Evolutionary conservation across 2,113 vertebrate species (phyloP).

Genomic region (Percina caprodes): DNA sequence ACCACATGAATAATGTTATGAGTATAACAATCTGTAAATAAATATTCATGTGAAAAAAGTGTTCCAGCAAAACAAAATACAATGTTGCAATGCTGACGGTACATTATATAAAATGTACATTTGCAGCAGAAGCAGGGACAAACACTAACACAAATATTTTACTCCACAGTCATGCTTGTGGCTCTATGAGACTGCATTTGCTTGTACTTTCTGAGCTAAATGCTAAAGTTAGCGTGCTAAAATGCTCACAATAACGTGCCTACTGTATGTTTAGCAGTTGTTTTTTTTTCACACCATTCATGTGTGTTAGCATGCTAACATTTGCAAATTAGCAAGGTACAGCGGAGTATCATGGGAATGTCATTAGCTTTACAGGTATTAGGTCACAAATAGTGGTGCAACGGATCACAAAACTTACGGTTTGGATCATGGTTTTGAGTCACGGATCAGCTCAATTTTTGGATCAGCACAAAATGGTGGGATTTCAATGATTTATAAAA

Average conservation of each 20-base stretch:
- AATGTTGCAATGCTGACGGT: no score
- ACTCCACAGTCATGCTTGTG: not conserved
- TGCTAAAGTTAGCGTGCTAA: not conserved
- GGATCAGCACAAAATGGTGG: no score
- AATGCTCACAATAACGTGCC: no score
- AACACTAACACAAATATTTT: not conserved
- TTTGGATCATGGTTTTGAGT: no score
- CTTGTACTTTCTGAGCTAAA: not conserved
- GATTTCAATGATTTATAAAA: no score
- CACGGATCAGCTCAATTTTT: no score
- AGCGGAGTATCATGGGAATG: not conserved
- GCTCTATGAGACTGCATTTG: not conserved
- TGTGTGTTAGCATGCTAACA: not conserved
- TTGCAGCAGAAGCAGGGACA: not conserved
- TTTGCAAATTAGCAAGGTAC: not conserved
- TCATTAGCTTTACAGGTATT: not conserved
- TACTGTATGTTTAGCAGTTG: not conserved
- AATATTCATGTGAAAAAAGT: slow-evolving; percentile 69
- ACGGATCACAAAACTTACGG: no score
- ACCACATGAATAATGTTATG: slow-evolving; percentile 15
- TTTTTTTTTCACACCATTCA: not conserved
- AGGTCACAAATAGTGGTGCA: not conserved
- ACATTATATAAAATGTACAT: not conserved
- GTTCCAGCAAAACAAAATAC: slow-evolving; percentile 67
- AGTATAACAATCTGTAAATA: slow-evolving; percentile 47